A percentile compares a stretch with the other conserved stretches of the same genome.
Evolutionary conservation across 2,797 vertebrate genomes (phyloP).

Genomic region (Masticophis lateralis): DNA sequence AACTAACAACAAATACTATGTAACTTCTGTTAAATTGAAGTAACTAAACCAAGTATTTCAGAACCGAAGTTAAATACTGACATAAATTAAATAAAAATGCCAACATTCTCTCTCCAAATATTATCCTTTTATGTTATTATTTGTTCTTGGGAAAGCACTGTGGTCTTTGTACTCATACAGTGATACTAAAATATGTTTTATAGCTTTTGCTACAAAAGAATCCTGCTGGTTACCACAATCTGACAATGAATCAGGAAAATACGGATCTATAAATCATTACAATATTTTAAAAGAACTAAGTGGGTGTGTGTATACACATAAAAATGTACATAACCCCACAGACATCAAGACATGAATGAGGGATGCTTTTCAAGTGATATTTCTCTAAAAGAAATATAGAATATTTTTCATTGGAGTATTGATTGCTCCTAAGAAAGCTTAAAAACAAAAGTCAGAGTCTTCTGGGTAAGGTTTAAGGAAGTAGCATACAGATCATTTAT

Average conservation of each 20-base stretch:
- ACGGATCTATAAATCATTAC: constrained; percentile 15
- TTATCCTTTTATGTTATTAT: constrained; percentile 43
- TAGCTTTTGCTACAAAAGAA: not conserved
- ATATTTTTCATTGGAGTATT: constrained; percentile 13
- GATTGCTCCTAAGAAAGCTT: not conserved
- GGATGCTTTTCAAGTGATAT: not conserved
- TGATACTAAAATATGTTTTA: not conserved
- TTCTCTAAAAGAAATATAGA: not conserved
- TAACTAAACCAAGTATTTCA: constrained; percentile 32
- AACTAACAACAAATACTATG: constrained; percentile 6
- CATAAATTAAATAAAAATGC: constrained; percentile 57
- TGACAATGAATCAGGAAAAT: constrained; percentile 1
- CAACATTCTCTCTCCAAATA: constrained; percentile 56
- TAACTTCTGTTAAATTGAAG: constrained; percentile 37
- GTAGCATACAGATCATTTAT: not conserved
- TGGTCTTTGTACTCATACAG: constrained; percentile 30
- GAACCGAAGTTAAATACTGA: constrained; percentile 60
- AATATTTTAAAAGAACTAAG: not conserved
- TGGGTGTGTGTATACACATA: not conserved
- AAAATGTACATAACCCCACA: not conserved
- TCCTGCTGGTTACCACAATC: not conserved
- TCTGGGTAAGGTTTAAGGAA: constrained; percentile 3
- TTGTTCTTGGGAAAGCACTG: constrained; percentile 49
- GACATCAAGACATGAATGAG: no score
- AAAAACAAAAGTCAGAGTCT: not conserved